Conservation (phyloP, 2,113 vertebrate genomes). For the Symphodus melops region DNA sequence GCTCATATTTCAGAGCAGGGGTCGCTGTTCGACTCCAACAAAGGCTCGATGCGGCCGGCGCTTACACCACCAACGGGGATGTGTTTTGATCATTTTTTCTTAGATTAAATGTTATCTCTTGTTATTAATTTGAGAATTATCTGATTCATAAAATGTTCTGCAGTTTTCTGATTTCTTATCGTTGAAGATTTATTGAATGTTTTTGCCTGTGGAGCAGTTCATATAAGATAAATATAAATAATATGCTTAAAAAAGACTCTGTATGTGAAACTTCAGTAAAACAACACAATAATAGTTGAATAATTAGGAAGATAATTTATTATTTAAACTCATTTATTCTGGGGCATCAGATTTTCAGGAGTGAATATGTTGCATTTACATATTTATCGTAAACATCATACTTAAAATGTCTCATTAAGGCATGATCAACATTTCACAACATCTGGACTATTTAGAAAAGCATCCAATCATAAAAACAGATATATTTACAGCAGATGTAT, state of each 20-base stretch:
- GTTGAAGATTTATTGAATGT: not conserved
- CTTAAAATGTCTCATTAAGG: too few relatives aligned
- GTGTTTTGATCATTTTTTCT: not conserved
- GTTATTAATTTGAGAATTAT: not conserved
- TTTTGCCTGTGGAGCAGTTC: not conserved
- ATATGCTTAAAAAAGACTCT: conserved; percentile 4
- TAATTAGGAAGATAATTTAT: too few relatives aligned
- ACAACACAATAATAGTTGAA: not conserved
- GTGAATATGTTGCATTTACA: too few relatives aligned
- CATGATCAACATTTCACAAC: too few relatives aligned
- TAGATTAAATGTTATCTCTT: conserved; percentile 7
- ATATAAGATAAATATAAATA: too few relatives aligned
- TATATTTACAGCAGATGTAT: too few relatives aligned
- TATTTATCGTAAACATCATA: too few relatives aligned
- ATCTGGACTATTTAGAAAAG: too few relatives aligned
- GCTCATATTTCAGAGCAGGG: conserved; percentile 17
- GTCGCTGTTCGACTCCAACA: not conserved
- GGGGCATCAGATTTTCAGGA: too few relatives aligned
- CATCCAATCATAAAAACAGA: too few relatives aligned
- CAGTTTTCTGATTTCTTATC: not conserved
- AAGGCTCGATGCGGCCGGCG: not conserved
- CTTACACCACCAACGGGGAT: not conserved
- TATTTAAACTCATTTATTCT: too few relatives aligned
- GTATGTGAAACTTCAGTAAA: not conserved
- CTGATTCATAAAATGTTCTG: not conserved